A percentile compares a stretch with the other conserved stretches of the same genome.
These are phyloP conservation scores for Eupithecia centaureata DNA, from an alignment of 2,888 invertebrate genomes.

Conservation along the genomic window DNA sequence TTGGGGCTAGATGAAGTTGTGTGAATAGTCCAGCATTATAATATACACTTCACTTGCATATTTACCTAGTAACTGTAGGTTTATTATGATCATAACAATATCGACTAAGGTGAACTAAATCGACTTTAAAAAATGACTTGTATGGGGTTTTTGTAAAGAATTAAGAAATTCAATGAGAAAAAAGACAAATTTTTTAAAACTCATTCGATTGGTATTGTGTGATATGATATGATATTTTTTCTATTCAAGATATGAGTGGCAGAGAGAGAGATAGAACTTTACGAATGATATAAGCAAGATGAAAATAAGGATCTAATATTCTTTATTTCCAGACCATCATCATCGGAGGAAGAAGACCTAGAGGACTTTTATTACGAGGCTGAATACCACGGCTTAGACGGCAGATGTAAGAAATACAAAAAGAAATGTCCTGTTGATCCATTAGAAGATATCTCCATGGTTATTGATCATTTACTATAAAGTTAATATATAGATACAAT, in stretches of 20 bases:
- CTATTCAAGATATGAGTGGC: no score
- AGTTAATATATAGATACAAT: not conserved
- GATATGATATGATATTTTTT: no score
- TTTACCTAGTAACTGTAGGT: not conserved
- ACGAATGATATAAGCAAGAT: no score
- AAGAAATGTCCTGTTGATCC: constrained; percentile 81
- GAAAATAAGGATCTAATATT: not conserved
- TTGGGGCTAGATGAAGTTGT: no score
- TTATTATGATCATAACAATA: not conserved
- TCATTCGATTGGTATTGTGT: no score
- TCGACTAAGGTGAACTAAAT: not conserved
- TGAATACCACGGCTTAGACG: constrained; percentile 79
- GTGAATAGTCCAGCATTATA: no score
- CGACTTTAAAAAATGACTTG: no score
- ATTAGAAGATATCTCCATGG: constrained; percentile 81
- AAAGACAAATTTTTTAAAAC: not conserved
- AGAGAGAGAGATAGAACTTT: no score
- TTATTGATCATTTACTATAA: constrained; percentile 39
- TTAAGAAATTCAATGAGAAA: not conserved
- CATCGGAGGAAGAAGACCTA: constrained; percentile 81
- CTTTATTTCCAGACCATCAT: constrained; percentile 81
- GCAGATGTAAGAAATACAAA: constrained; percentile 78
- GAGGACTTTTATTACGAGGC: constrained; percentile 83
- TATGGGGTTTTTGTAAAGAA: no score
- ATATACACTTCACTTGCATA: no score